Conservation (phyloP, 2,797 vertebrate genomes). For the Synaphobranchus kaupii region DNA sequence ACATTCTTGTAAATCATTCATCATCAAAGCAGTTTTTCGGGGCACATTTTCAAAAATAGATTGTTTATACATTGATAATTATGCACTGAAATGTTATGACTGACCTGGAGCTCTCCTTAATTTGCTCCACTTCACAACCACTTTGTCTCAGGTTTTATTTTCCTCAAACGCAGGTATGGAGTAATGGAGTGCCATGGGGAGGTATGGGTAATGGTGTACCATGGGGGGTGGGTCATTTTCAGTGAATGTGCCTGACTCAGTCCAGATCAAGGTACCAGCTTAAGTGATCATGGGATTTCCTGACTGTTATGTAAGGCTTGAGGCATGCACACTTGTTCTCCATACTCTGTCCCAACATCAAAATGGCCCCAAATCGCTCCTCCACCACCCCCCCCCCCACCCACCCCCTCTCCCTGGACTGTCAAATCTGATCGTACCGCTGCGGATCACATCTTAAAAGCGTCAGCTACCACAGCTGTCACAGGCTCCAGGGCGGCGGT, state of each 20-base stretch:
- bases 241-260: not conserved
- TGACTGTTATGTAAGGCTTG: not conserved
- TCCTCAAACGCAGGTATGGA: not conserved
- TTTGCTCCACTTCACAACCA: not conserved
- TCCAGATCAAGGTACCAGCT: not conserved
- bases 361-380: not conserved
- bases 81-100: not conserved
- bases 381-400: not conserved
- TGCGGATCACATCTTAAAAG: not conserved
- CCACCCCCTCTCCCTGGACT: not conserved
- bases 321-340: not conserved
- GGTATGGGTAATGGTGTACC: not conserved
- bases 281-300: not conserved
- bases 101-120: not conserved
- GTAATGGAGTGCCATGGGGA: not conserved
- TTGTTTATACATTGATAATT: conserved; percentile 7
- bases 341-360: not conserved
- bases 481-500: conserved; percentile 35
- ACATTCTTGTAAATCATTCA: not conserved
- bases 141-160: not conserved
- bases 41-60: not conserved
- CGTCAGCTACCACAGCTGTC: conserved; percentile 27
- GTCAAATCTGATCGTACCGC: not conserved
- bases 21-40: not conserved
- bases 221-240: not conserved